Evolutionary conservation across 2,888 invertebrate species (phyloP).

Genomic region (Amblyjoppa fuscipennis): DNA sequence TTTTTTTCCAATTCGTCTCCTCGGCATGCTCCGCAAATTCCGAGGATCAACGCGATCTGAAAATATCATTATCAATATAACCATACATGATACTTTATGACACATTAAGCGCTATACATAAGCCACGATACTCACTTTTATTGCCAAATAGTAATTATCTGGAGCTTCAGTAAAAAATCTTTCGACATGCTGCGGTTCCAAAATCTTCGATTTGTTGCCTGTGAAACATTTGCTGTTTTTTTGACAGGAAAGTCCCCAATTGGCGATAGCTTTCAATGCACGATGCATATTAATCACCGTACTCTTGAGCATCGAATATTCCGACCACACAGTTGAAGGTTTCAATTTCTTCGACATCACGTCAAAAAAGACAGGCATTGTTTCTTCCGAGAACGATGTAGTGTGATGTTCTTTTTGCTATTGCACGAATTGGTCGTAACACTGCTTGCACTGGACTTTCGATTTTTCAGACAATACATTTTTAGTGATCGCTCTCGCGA

Average conservation of each 20-base stretch:
- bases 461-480: too few relatives aligned
- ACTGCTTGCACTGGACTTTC: constrained; percentile 19
- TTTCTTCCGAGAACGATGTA: constrained; percentile 28
- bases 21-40: not conserved
- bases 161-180: constrained; percentile 60
- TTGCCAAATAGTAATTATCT: constrained; percentile 53
- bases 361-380: constrained; percentile 54
- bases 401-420: constrained; percentile 28
- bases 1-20: too few relatives aligned
- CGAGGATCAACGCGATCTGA: not conserved
- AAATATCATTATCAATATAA: not conserved
- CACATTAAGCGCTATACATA: not conserved
- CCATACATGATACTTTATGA: not conserved
- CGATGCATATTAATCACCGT: constrained; percentile 33
- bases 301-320: constrained; percentile 60
- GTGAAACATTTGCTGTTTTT: constrained; percentile 41
- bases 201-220: constrained; percentile 47
- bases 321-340: constrained; percentile 54
- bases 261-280: constrained; percentile 39
- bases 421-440: constrained; percentile 41
- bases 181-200: constrained; percentile 46
- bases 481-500: too few relatives aligned
- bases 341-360: constrained; percentile 52
- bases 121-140: not conserved
- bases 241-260: constrained; percentile 37